Evolutionary conservation across 2,888 invertebrate species (phyloP), one percentile per base, ranked within the genome.

Genomic region (Anarsia innoxiella): DNA sequence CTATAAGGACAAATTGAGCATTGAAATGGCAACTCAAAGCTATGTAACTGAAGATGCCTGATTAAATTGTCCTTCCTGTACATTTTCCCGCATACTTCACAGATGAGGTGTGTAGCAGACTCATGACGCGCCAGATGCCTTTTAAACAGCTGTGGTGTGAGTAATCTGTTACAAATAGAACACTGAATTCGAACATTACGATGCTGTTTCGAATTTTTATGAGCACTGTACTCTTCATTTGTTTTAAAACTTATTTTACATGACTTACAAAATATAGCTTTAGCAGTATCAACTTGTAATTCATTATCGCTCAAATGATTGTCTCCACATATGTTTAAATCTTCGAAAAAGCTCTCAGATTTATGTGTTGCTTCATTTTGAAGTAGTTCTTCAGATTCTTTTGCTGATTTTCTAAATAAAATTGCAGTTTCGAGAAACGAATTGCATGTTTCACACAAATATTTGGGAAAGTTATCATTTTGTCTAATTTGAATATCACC

Each of bases 11-110:
- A 48, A 16, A 44, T 25, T 4, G 35, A 33, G 23, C 49, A 49
- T 32, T 45, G 45, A 30, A 39, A 48, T 5, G 51, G 45, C 12
- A 49, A 46, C 5, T 46, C 46, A 30, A 30, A 28, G 16, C 41
- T 42, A 26, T 48, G 48, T 11, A 36, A 36, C 33, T 64, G 69
- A 5, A 72, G 44, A 39, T 76, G 75, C 13, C 72, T 50, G 0
- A 57, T 31, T 23, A 76, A 53, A 44, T 75, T 73, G 10, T 71
- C 71, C 51, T 74, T 74, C 33, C 70, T 48, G 39, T 73, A 75
- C 11, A 67, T 64, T 38, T 72, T 74, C 1, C 75, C 75, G 42
- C 75, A 75, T 0, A 74, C 46, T 40, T 75, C 73, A 47, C 75
- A 75, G 1, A 75, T 55, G 55, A 67, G 46, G 38, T 70, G 71